Evolutionary conservation across 2,113 vertebrate species (phyloP), one percentile per base, ranked within the genome.

Genomic region (Dipodomys merriami): DNA sequence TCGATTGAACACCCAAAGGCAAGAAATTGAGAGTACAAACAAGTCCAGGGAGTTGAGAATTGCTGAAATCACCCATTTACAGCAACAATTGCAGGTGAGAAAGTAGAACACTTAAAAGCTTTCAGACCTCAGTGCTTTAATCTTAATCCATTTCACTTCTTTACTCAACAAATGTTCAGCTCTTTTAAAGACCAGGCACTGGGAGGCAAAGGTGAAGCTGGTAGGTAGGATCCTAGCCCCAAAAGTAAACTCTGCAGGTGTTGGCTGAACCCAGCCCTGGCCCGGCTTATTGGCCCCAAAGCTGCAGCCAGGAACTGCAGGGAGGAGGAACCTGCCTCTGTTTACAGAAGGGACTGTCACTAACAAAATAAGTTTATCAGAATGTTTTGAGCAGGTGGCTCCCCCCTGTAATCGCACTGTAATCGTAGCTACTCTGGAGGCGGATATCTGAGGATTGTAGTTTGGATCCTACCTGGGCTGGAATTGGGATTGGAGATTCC

Each of bases 11-110:
- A 98, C 98, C 81, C 99, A 99, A 98, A 98, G 99, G 91, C 98
- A 99, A 86, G 99, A 99, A 92, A 99, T 99, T 79, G 99, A 99
- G 98, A 99, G 98, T 96, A 99, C 99, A 62, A 99, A 99, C 97
- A 99, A 99, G 96, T 99, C 98, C 25, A 98, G 99, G 89, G 99
- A 99, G 77, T 97, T 99, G 16, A 98, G 99, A 97, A 99, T 99
- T 62, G 99, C 99, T 2, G 99, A 99, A 96, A 99, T 99, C 96
- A 99, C 99, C 5, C 98, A 99, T 88, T 97, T 99, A 7, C 99
- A 99, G 89, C 99, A 99, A 83, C 99, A 99, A 96, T 97, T 99
- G 79, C 99, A 99, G 98, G 99, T 99, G 90, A 89, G 97, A 60
- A 76, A 83, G 15, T 5, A 1, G 30, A 67, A 33, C 46, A 67